Percentiles rank a stretch among this genome's conserved stretches.
Evolutionary conservation across 2,888 invertebrate genomes (phyloP).

Genomic region (Apotomis turbidana): DNA sequence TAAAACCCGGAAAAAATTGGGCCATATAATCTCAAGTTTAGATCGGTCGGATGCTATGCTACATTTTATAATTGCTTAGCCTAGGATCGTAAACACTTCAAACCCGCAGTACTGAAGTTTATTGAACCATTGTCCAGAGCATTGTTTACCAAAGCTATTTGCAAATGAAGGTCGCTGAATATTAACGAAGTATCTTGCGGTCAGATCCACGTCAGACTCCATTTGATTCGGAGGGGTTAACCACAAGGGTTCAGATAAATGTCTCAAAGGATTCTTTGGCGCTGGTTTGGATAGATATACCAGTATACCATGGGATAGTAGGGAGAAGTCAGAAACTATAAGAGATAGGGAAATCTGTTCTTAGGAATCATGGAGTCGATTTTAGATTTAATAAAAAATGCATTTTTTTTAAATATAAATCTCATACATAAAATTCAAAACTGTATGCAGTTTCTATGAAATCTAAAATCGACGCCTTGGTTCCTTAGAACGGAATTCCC

Average conservation of each 20-base stretch:
- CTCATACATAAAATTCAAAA: too few relatives aligned
- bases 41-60: not conserved
- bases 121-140: conserved; percentile 21
- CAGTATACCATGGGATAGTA: too few relatives aligned
- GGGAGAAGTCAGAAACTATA: too few relatives aligned
- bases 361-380: too few relatives aligned
- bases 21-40: too few relatives aligned
- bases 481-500: too few relatives aligned
- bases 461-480: too few relatives aligned
- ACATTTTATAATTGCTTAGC: not conserved
- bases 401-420: too few relatives aligned
- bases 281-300: not conserved
- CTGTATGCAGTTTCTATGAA: too few relatives aligned
- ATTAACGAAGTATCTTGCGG: conserved; percentile 9
- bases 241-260: not conserved
- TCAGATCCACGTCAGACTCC: not conserved
- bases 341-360: too few relatives aligned
- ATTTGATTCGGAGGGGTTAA: not conserved
- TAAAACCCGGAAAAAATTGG: too few relatives aligned
- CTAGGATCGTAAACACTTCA: not conserved
- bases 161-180: conserved; percentile 32
- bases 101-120: conserved; percentile 18
- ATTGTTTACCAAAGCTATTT: conserved; percentile 35
- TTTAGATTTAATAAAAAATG: too few relatives aligned
- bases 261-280: not conserved